Conservation (phyloP, 1,140 invertebrate genomes). For the Piezodorus guildinii region DNA sequence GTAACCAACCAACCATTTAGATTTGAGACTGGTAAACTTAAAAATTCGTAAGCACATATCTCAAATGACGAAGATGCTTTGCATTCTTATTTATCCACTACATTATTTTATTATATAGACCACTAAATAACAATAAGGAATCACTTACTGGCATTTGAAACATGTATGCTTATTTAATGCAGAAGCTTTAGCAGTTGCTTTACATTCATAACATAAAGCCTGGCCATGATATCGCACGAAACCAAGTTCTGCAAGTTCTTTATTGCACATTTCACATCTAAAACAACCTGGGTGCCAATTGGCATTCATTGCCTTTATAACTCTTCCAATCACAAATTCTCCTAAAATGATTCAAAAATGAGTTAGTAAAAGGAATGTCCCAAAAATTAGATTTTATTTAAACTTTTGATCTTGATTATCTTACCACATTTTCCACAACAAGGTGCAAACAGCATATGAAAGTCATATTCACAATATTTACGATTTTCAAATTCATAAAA, state of each 20-base stretch:
- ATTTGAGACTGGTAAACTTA: no score
- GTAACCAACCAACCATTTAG: no score
- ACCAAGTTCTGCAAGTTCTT: slow-evolving; percentile 87
- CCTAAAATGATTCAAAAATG: slow-evolving; percentile 39
- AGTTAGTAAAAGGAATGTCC: neutral
- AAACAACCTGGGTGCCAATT: slow-evolving; percentile 99
- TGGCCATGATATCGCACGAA: slow-evolving; percentile 90
- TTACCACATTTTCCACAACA: slow-evolving; percentile 95
- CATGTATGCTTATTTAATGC: slow-evolving; percentile 95
- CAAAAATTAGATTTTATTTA: slow-evolving; percentile 19
- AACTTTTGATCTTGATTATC: slow-evolving; percentile 29
- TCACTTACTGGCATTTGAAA: slow-evolving; percentile 92
- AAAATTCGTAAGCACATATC: no score
- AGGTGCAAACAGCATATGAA: slow-evolving; percentile 95
- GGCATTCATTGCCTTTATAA: slow-evolving; percentile 98
- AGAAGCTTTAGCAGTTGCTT: slow-evolving; percentile 87
- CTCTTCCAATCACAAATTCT: slow-evolving; percentile 92
- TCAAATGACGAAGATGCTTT: no score
- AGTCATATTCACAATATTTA: slow-evolving; percentile 99
- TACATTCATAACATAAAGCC: slow-evolving; percentile 94
- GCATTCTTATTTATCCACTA: no score
- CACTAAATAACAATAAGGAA: no score
- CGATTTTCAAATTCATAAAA: slow-evolving; percentile 99
- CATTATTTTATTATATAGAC: no score
- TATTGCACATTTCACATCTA: slow-evolving; percentile 83